phyloP scores from a whole-genome alignment of 2,113 vertebrate genomes.

The Salvelinus namaycush region DNA sequence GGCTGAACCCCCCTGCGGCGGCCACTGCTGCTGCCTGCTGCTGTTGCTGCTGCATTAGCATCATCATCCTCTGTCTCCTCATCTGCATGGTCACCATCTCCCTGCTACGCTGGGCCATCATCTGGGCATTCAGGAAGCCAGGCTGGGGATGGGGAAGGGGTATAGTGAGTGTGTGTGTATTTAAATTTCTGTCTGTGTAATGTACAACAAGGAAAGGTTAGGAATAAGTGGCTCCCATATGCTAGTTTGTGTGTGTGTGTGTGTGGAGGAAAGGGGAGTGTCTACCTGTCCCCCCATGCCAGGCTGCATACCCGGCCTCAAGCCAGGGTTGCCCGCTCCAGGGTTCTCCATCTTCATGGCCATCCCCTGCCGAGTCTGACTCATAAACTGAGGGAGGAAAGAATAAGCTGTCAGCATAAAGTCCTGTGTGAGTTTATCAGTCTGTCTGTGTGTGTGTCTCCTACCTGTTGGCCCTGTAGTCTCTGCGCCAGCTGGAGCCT shows the following conservation, averaged over 20 bases:
- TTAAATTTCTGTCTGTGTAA: not conserved
- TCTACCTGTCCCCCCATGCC: constrained; percentile 81
- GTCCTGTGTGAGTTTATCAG: too few relatives aligned
- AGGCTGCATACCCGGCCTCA: constrained; percentile 83
- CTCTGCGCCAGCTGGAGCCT: constrained; percentile 95
- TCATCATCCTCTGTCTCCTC: constrained; percentile 90
- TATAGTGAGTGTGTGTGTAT: constrained; percentile 11
- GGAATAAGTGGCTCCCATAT: not conserved
- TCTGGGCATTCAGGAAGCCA: constrained; percentile 94
- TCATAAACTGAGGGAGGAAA: constrained; percentile 83
- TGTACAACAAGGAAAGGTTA: not conserved
- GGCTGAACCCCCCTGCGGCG: constrained; percentile 85
- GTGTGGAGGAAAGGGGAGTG: not conserved
- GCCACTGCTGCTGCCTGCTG: constrained; percentile 24
- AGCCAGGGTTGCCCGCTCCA: constrained; percentile 61
- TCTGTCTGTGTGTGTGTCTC: not conserved
- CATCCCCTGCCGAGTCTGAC: constrained; percentile 88
- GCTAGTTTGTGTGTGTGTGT: not conserved
- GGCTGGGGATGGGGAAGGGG: constrained; percentile 63
- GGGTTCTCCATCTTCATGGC: constrained; percentile 90
- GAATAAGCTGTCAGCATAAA: too few relatives aligned
- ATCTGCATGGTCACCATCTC: constrained; percentile 91
- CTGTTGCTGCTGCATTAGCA: constrained; percentile 91
- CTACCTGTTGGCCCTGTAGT: constrained; percentile 95
- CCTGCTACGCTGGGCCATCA: constrained; percentile 93